Evolutionary conservation across 2,888 invertebrate genomes (phyloP).

Genomic region (Biston stratarius): DNA sequence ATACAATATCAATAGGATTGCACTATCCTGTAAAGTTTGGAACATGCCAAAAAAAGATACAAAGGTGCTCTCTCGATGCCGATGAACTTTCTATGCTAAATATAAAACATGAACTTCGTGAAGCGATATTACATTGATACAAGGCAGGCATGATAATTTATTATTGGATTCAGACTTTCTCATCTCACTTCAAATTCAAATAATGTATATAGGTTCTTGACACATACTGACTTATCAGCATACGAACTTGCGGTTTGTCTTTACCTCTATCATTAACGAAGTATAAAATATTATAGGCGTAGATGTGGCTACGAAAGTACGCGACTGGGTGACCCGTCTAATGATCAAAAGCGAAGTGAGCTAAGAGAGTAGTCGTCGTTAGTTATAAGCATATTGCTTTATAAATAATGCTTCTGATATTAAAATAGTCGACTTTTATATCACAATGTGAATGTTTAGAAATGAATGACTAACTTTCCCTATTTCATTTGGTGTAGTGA

Average conservation of each 20-base stretch:
- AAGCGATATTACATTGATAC: slow-evolving; percentile 80
- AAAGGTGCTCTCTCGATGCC: slow-evolving; percentile 81
- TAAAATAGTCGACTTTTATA: slow-evolving; percentile 37
- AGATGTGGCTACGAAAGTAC: slow-evolving; percentile 18
- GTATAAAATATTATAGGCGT: slow-evolving; percentile 30
- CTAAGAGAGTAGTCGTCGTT: slow-evolving; percentile 57
- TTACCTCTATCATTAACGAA: slow-evolving; percentile 31
- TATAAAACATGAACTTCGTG: slow-evolving; percentile 69
- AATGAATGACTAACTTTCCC: slow-evolving; percentile 38
- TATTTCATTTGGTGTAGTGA: slow-evolving; percentile 50
- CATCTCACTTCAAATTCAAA: slow-evolving; percentile 62
- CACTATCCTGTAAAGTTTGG: slow-evolving; percentile 84
- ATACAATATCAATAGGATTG: slow-evolving; percentile 86
- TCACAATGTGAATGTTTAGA: slow-evolving; percentile 43
- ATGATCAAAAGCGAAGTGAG: slow-evolving; percentile 58
- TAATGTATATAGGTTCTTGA: slow-evolving; percentile 46
- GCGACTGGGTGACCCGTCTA: slow-evolving; percentile 40
- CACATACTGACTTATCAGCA: slow-evolving; percentile 45
- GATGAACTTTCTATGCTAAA: slow-evolving; percentile 85
- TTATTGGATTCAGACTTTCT: slow-evolving; percentile 66
- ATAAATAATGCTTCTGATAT: slow-evolving; percentile 43
- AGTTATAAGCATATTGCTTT: slow-evolving; percentile 33
- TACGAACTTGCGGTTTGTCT: slow-evolving; percentile 41
- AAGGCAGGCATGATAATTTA: slow-evolving; percentile 74
- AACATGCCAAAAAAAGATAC: slow-evolving; percentile 81